Conservation (phyloP, 2,113 vertebrate genomes). For the Syrrhaptes paradoxus region DNA sequence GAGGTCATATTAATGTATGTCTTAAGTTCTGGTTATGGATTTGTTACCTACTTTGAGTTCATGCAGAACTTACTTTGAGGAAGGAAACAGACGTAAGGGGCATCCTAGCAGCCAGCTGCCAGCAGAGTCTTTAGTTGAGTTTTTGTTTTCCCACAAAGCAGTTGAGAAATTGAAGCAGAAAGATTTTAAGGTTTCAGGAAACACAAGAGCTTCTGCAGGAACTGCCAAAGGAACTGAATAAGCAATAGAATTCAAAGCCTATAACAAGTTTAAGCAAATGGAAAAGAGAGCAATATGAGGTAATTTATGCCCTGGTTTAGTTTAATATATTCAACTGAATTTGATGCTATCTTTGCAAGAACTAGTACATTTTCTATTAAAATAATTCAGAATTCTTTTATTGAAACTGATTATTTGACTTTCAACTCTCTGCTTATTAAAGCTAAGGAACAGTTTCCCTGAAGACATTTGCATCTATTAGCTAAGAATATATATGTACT, state of each 20-base stretch:
- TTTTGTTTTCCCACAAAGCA: not conserved
- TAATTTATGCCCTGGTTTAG: not conserved
- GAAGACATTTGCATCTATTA: conserved; percentile 35
- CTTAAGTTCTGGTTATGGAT: not conserved
- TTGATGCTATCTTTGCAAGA: conserved; percentile 18
- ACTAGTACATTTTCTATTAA: not conserved
- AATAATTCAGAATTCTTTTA: not conserved
- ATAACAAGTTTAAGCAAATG: not conserved
- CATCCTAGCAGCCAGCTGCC: not conserved
- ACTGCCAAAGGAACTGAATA: not conserved
- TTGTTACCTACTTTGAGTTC: not conserved
- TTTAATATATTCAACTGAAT: conserved; percentile 22
- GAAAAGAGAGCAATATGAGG: not conserved
- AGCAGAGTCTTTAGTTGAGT: not conserved
- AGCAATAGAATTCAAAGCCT: not conserved
- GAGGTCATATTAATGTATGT: not conserved
- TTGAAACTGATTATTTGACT: conserved; percentile 16
- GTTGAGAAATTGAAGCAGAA: not conserved
- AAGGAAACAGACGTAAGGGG: not conserved
- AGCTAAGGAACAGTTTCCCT: not conserved
- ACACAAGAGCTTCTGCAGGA: not conserved
- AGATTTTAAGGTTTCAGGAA: not conserved
- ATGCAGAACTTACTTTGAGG: not conserved
- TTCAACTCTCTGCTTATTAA: conserved; percentile 40
- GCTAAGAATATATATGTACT: conserved; percentile 30